Percentiles rank a stretch among this genome's conserved stretches.
Conservation (phyloP, 2,888 invertebrate genomes). For the Drosophila paucipuncta region DNA sequence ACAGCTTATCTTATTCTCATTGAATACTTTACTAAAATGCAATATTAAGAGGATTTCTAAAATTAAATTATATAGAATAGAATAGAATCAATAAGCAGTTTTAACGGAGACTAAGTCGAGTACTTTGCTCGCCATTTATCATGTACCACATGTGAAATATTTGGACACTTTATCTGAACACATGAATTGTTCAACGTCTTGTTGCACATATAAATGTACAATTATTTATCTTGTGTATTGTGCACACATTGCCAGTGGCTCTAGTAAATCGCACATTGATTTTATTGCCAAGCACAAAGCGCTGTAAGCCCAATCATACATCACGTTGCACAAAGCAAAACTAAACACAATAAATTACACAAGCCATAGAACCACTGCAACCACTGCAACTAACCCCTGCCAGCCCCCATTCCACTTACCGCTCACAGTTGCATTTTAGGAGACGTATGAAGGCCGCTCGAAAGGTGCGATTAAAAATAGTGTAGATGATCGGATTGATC, state of each 20-base stretch:
- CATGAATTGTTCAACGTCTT: background rate
- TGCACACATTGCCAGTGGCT: conserved; percentile 23
- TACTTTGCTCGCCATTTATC: background rate
- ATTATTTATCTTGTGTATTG: conserved; percentile 35
- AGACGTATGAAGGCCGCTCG: conserved; percentile 93
- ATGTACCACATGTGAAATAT: background rate
- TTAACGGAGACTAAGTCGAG: background rate
- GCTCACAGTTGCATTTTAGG: conserved; percentile 91
- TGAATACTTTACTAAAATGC: background rate
- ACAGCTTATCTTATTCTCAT: too few species aligned
- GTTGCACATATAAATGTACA: background rate
- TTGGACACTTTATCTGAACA: background rate
- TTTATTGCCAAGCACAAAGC: conserved; percentile 43
- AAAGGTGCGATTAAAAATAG: conserved; percentile 96
- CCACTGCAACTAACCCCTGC: background rate
- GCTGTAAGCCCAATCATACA: conserved; percentile 70
- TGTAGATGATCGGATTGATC: conserved; percentile 97
- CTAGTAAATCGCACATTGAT: conserved; percentile 42
- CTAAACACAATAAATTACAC: conserved; percentile 45
- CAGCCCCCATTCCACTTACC: conserved; percentile 86
- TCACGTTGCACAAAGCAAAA: conserved; percentile 59
- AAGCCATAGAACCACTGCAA: background rate
- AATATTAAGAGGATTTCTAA: rapidly evolving
- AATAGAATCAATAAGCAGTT: background rate
- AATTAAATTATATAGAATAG: background rate